Conservation (phyloP, 1,140 invertebrate genomes). For the Pogonognathellus flavescens region DNA sequence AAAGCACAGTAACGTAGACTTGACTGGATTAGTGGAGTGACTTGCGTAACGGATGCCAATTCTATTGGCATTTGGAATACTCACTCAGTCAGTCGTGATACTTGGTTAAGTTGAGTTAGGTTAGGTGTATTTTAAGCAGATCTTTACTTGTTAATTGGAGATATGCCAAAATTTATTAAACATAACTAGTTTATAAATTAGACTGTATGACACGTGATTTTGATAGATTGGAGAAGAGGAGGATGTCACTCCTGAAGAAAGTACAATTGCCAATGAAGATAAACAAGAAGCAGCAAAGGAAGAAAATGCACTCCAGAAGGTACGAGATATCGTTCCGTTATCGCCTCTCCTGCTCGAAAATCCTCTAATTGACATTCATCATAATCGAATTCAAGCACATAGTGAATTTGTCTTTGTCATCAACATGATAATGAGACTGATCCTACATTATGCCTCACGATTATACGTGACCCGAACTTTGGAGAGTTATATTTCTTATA, state of each 20-base stretch:
- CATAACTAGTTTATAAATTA: background rate
- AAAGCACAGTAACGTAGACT: too few relatives aligned
- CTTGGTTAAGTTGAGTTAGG: too few relatives aligned
- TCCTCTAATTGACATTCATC: constrained; percentile 45
- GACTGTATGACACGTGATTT: constrained; percentile 19
- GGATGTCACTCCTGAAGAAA: constrained; percentile 1
- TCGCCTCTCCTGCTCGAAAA: constrained; percentile 28
- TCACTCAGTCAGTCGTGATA: too few relatives aligned
- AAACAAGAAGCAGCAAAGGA: constrained; percentile 53
- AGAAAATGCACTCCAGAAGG: constrained; percentile 69
- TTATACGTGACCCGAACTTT: constrained; percentile 19
- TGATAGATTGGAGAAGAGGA: constrained; percentile 43
- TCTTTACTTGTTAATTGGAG: too few relatives aligned
- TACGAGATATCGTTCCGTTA: constrained; percentile 66
- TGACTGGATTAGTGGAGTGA: background rate
- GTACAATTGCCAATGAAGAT: constrained; percentile 1
- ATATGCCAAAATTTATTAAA: background rate
- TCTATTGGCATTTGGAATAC: background rate
- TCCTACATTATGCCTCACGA: background rate
- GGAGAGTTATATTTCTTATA: background rate
- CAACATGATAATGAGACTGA: constrained; percentile 12
- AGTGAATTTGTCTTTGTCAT: constrained; percentile 11
- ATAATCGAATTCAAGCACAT: constrained; percentile 31
- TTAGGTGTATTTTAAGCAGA: too few relatives aligned
- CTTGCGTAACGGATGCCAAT: background rate